Conservation (phyloP, 1,140 invertebrate species). For the Propsilocerus akamusi region DNA sequence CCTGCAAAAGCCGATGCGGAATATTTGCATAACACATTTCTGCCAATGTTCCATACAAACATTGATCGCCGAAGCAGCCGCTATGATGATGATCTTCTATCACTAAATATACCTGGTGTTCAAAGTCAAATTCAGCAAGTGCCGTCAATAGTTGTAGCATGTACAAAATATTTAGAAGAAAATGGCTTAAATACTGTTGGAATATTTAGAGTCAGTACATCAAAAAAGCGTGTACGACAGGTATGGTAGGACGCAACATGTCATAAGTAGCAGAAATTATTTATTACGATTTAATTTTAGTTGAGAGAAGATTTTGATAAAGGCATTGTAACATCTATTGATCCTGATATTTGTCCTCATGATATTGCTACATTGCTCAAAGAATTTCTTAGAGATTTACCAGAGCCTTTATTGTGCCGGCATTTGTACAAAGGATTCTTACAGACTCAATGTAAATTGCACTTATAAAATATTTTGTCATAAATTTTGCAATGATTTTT, state of each 20-base stretch:
- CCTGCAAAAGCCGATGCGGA: background rate
- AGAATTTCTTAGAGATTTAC: conserved; percentile 82
- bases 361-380: conserved; percentile 86
- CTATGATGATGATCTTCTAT: conserved; percentile 35
- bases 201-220: conserved; percentile 76
- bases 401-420: conserved; percentile 76
- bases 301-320: conserved; percentile 79
- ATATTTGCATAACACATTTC: conserved; percentile 1
- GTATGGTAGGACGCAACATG: conserved; percentile 34
- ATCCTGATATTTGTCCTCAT: conserved; percentile 68
- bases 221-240: conserved; percentile 79
- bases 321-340: conserved; percentile 55
- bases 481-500: background rate
- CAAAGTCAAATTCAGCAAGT: conserved; percentile 23
- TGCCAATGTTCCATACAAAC: conserved; percentile 7
- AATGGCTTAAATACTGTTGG: conserved; percentile 68
- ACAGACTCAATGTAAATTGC: conserved; percentile 67
- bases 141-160: conserved; percentile 54
- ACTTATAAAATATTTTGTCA: background rate
- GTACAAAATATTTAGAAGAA: conserved; percentile 59
- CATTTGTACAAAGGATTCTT: conserved; percentile 79
- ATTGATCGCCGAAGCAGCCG: conserved; percentile 33
- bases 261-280: background rate
- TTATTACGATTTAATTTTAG: conserved; percentile 30
- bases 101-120: background rate